Evolutionary conservation across 2,113 vertebrate species (phyloP).

Genomic region (Anhinga anhinga): DNA sequence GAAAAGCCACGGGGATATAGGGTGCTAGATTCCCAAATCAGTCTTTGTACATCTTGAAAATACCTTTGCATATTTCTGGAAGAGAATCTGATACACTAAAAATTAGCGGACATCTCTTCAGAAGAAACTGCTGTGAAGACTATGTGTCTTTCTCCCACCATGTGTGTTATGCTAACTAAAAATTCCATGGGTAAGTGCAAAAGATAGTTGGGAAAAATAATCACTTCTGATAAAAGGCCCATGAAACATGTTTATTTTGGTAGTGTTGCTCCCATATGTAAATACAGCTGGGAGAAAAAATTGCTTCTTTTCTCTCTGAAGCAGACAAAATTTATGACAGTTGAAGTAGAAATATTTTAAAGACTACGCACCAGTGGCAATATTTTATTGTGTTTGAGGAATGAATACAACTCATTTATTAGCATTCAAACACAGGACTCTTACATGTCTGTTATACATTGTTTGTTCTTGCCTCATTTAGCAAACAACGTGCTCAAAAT

Average conservation of each 20-base stretch:
- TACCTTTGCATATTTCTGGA: not conserved
- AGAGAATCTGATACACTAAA: not conserved
- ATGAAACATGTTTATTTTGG: not conserved
- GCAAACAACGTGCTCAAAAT: not conserved
- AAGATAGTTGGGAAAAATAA: not conserved
- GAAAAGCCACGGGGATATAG: not conserved
- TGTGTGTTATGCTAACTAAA: not conserved
- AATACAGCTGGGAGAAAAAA: not conserved
- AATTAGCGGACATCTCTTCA: not conserved
- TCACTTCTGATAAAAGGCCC: not conserved
- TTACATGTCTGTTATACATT: not conserved
- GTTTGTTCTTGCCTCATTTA: not conserved
- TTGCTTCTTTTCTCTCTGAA: not conserved
- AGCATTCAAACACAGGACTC: not conserved
- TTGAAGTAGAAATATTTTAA: not conserved
- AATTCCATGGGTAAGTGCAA: not conserved
- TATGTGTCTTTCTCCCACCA: not conserved
- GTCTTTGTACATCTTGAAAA: not conserved
- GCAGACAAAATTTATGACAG: not conserved
- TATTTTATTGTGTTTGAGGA: not conserved
- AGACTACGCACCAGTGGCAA: not conserved
- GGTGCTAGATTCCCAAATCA: not conserved
- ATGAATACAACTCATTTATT: not conserved
- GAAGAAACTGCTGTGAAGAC: not conserved
- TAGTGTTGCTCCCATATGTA: not conserved